These are phyloP conservation scores for Amitus sp. DNA, from an alignment of 2,888 invertebrate species.

Conservation along the genomic window DNA sequence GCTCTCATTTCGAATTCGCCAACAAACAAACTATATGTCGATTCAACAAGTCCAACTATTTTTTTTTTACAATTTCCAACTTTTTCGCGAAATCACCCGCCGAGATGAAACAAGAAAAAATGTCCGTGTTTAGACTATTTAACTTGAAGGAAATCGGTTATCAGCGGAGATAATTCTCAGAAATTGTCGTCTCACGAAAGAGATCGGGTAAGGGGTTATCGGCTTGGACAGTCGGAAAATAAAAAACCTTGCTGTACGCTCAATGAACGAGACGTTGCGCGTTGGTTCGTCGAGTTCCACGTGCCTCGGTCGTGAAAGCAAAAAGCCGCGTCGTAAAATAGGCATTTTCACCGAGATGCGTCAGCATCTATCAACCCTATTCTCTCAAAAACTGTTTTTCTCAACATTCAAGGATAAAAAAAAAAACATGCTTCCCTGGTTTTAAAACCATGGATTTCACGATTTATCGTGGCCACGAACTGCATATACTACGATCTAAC, in stretches of 20 bases:
- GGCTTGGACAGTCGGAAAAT: conserved; percentile 24
- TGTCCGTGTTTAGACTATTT: conserved; percentile 2
- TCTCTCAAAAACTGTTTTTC: too few relatives aligned
- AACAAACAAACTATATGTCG: too few relatives aligned
- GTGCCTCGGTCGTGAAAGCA: background rate
- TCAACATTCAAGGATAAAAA: too few relatives aligned
- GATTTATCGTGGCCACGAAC: too few relatives aligned
- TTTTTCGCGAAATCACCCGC: background rate
- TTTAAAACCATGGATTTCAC: too few relatives aligned
- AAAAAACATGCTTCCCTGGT: too few relatives aligned
- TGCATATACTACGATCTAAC: background rate
- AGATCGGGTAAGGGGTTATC: conserved; percentile 41
- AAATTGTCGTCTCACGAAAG: conserved; percentile 27
- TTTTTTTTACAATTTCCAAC: background rate
- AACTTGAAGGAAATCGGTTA: conserved; percentile 12
- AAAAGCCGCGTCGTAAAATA: background rate
- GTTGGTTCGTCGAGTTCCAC: conserved; percentile 2
- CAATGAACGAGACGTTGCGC: conserved; percentile 31
- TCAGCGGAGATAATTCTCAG: conserved; percentile 34
- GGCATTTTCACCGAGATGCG: too few relatives aligned
- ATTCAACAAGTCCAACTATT: too few relatives aligned
- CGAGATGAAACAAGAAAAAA: background rate
- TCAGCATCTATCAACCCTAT: too few relatives aligned
- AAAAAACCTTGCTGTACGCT: conserved; percentile 21
- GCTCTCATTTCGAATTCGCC: background rate